These are phyloP conservation scores for Antheraea pernyi DNA, from an alignment of 1,140 invertebrate species.

Conservation along the genomic window DNA sequence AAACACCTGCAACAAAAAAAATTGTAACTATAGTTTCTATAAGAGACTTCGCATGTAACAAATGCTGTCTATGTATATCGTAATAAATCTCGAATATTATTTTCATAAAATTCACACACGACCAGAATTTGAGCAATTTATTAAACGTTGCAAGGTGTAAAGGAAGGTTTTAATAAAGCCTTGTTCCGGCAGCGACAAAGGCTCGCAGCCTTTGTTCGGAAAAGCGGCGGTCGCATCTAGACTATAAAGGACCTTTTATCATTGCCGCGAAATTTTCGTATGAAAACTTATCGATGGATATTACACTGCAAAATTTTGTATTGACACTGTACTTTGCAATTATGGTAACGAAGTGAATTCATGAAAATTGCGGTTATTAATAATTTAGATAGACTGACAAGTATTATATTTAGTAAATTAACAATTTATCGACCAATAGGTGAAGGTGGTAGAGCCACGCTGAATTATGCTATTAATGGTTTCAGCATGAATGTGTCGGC, in stretches of 20 bases:
- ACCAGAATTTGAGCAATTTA: constrained; percentile 24
- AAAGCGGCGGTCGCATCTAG: constrained; percentile 21
- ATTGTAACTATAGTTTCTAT: too few species aligned
- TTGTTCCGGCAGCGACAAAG: constrained; percentile 30
- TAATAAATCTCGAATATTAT: constrained; percentile 23
- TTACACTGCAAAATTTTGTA: constrained; percentile 13
- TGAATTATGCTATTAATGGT: too few species aligned
- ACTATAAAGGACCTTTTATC: constrained; percentile 28
- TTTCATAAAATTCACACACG: constrained; percentile 23
- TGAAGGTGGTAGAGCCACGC: too few species aligned
- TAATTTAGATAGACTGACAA: neutral
- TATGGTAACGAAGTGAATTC: too few species aligned
- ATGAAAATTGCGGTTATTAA: neutral
- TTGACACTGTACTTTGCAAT: constrained; percentile 2
- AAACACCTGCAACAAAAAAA: too few species aligned
- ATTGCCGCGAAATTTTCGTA: constrained; percentile 22
- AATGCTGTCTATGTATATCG: neutral
- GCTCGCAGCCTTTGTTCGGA: constrained; percentile 23
- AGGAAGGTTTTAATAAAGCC: constrained; percentile 32
- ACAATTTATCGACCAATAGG: too few species aligned
- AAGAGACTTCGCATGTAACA: neutral
- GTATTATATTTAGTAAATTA: too few species aligned
- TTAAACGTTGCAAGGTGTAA: constrained; percentile 29
- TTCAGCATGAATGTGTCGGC: too few species aligned
- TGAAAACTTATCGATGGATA: constrained; percentile 19